Percentiles rank a stretch among this genome's conserved stretches.
Evolutionary conservation across 2,113 vertebrate species (phyloP).

Genomic region (Halichoeres trimaculatus): DNA sequence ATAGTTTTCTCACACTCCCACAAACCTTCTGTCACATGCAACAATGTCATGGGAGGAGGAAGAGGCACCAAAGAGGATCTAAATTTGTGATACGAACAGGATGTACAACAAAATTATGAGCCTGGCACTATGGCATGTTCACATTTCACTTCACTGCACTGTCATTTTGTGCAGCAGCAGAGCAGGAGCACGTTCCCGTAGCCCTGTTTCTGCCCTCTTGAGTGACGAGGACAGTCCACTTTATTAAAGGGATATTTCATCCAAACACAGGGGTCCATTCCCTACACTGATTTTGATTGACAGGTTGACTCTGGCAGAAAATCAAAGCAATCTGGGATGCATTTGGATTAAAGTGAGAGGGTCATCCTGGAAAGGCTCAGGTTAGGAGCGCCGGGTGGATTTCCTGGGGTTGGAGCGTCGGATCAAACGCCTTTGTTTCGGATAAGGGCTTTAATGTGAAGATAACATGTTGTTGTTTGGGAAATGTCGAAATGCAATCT

Average conservation of each 20-base stretch:
- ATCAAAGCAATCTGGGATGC: conserved; percentile 52
- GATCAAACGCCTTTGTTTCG: conserved; percentile 66
- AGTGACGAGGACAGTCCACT: conserved; percentile 31
- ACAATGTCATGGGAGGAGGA: conserved; percentile 44
- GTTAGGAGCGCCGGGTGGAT: conserved; percentile 43
- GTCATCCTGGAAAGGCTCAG: conserved; percentile 50
- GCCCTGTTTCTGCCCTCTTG: conserved; percentile 7
- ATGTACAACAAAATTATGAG: conserved; percentile 39
- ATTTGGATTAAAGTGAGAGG: conserved; percentile 61
- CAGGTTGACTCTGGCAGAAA: conserved; percentile 41
- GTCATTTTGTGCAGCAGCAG: background rate
- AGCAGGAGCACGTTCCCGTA: conserved; percentile 1
- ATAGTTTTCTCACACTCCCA: conserved; percentile 78
- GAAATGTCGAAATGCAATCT: conserved; percentile 72
- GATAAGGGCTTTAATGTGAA: conserved; percentile 65
- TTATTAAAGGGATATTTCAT: conserved; percentile 65
- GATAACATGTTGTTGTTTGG: conserved; percentile 79
- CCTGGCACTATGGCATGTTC: conserved; percentile 11
- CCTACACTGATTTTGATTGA: conserved; percentile 61
- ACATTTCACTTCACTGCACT: background rate
- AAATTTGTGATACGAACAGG: conserved; percentile 50
- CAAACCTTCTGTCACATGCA: conserved; percentile 73
- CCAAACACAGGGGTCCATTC: conserved; percentile 27
- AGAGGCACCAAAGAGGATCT: conserved; percentile 47
- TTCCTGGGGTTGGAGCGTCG: conserved; percentile 9